Base-by-base conservation (phyloP, 30 jellyfish, hydroid and myxozoan species). In the Aurelia aurita complex sp. Pacific region DNA sequence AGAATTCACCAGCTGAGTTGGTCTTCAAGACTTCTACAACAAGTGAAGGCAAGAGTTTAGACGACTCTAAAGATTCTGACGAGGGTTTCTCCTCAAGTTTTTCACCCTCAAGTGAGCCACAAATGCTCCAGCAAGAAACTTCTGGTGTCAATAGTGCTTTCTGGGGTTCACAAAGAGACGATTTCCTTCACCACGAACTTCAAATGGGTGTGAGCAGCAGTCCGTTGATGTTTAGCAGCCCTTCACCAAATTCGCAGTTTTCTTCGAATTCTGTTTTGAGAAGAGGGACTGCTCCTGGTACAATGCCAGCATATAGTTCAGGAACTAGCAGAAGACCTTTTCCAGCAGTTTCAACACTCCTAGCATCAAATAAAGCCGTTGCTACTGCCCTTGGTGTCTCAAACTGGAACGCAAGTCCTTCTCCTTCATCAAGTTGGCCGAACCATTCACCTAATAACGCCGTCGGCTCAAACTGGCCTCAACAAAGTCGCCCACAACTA, bases 31-130 rank as follows among this genome's bases (percentile, higher is more conserved):
- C 84, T 63, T 55, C 89, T 14, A 65, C 88, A 50, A 40, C 96
- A 50, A 79, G 73, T 57, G 90, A 82, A 80, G 74, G 85, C 33
- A 86, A 77, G 69, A 96, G 69, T 64, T 86, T 95, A 73, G 94
- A 95, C 99, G 99, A 95, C 67, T 82, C 97, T 69, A 95, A 95
- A 73, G 99, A 95, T 73, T 83, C 97, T 3, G 99, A 95, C 97
- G 99, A 95, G 95, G 99, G 99, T 46, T 95, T 95, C 73, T 91
- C 98, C 89, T 95, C 99, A 36, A 91, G 98, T 32, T 95, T 95
- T 79, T 95, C 99, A 65, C 99, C 99, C 10, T 91, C 99, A 2
- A 95, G 99, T 67, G 99, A 95, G 90, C 79, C 95, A 59, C 97
- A 96, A 71, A 95, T 89, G 97, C 94, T 89, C 61, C 99, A 95